Percentiles rank a stretch among this genome's conserved stretches.
Conservation (phyloP, 2,113 vertebrate genomes). For the Scortum barcoo region DNA sequence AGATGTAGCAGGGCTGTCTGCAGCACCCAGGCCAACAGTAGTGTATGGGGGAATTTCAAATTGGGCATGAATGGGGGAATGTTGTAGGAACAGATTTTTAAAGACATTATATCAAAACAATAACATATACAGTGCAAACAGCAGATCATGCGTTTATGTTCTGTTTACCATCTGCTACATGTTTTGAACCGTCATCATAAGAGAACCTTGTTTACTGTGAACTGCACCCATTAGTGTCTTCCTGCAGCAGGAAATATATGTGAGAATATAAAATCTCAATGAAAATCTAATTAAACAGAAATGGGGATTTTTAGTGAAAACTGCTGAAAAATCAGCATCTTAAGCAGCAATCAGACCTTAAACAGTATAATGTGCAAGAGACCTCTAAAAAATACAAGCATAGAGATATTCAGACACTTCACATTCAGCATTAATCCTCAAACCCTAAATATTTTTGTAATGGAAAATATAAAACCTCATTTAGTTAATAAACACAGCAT, state of each 20-base stretch:
- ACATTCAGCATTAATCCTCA: not conserved
- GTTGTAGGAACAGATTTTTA: not conserved
- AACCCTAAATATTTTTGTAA: not conserved
- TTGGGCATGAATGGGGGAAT: not conserved
- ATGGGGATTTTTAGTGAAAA: not conserved
- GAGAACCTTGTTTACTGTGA: not conserved
- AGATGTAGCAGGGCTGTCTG: conserved; percentile 21
- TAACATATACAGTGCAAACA: not conserved
- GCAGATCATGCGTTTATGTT: not conserved
- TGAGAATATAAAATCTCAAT: not conserved
- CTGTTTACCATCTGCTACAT: not conserved
- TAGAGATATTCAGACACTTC: not conserved
- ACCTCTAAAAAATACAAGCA: not conserved
- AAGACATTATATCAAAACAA: not conserved
- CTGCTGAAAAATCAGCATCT: not conserved
- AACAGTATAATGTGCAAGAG: not conserved
- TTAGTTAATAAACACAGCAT: not conserved
- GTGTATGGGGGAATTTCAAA: not conserved
- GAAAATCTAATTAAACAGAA: not conserved
- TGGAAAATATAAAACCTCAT: not conserved
- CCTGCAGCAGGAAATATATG: not conserved
- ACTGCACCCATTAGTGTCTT: not conserved
- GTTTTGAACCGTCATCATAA: not conserved
- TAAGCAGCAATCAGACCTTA: not conserved
- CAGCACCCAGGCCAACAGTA: not conserved